Evolutionary conservation across 1,140 invertebrate genomes (phyloP).

Genomic region (Campodea augens): DNA sequence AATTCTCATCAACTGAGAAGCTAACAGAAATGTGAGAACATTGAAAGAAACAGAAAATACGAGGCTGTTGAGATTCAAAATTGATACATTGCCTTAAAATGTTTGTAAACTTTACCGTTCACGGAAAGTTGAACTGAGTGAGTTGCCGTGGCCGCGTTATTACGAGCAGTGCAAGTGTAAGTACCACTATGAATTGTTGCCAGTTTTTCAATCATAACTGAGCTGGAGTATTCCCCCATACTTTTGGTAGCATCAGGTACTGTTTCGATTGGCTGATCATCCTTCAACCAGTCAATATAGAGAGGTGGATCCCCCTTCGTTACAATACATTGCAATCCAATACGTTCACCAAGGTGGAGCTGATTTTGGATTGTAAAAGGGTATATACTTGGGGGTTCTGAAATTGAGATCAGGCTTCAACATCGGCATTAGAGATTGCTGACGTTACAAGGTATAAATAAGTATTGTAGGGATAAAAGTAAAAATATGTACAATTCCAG

Average conservation of each 20-base stretch:
- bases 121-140: slow-evolving; percentile 28
- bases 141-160: slow-evolving; percentile 26
- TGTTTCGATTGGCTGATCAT: slow-evolving; percentile 16
- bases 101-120: slow-evolving; percentile 27
- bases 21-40: neutral
- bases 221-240: slow-evolving; percentile 17
- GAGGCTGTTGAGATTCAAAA: no score
- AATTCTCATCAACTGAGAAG: no score
- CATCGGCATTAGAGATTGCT: no score
- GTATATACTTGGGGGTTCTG: slow-evolving; percentile 29
- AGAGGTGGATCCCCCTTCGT: slow-evolving; percentile 33
- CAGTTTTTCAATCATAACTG: slow-evolving; percentile 15
- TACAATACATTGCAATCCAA: slow-evolving; percentile 27
- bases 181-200: slow-evolving; percentile 28
- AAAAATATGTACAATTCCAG: no score
- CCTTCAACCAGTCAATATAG: slow-evolving; percentile 29
- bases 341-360: slow-evolving; percentile 24
- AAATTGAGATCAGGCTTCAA: no score
- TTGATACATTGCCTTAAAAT: no score
- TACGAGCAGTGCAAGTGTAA: slow-evolving; percentile 33
- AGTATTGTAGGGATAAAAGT: no score
- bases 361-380: slow-evolving; percentile 25
- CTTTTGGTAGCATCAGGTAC: slow-evolving; percentile 13
- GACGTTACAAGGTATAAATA: no score
- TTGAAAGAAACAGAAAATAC: slow-evolving; percentile 1